Evolutionary conservation across 2,888 invertebrate genomes (phyloP), one percentile per base, ranked within the genome.

Genomic region (Lithodes maja): DNA sequence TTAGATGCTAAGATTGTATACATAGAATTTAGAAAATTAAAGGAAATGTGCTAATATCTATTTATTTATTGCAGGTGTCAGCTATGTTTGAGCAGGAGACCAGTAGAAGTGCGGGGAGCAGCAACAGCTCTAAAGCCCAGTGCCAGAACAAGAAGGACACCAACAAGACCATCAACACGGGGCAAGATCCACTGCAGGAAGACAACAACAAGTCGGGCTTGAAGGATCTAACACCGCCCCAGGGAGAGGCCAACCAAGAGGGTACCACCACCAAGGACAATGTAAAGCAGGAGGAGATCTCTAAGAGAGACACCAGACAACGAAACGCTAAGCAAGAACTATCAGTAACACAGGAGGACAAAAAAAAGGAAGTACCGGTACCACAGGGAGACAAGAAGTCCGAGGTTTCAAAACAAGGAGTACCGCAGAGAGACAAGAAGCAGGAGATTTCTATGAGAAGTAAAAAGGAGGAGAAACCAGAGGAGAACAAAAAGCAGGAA

Each of bases 81-180:
- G 85, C 84, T 88, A 88, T 88, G 88, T 88, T 85, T 78, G 88
- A 88, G 61, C 88, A 88, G 53, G 88, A 88, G 84, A 88, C 84
- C 81, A 88, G 88, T 71, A 88, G 88, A 88, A 88, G 84, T 84
- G 79, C 75, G 69, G 79, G 68, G 17, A 88, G 81, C 80, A 75
- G 74, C 54, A 82, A 33, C 75, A 33, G 15, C n/a, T 52, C 12
- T 5, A 71, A 75, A 75, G 12, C 61, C 61, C 61, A 61, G 61
- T 5, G 71, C 17, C n/a, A 17, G 17, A 17, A 71, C n/a, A 5
- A 7, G 71, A n/a, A 17, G 17, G 71, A 17, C 5, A 33, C 68
- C 33, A 68, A 50, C 50, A 68, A 82, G 50, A 33, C 5, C 5
- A 61, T 12, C 12, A 61, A 12, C 61, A 61, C 12, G 0, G 12